Evolutionary conservation across 2,888 invertebrate species (phyloP).

Genomic region (Strigamia maritima): DNA sequence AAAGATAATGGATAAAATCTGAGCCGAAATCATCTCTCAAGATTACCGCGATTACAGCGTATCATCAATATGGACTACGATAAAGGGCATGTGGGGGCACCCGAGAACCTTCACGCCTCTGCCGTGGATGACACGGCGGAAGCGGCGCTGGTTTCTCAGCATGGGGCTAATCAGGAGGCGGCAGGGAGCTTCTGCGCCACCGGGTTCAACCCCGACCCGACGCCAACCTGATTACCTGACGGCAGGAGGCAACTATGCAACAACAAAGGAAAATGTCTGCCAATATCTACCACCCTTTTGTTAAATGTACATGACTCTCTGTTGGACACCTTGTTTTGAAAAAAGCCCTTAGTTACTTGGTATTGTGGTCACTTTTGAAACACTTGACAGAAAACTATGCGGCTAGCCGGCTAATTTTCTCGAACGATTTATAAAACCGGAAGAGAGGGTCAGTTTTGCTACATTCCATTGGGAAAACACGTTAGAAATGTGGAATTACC

Average conservation of each 20-base stretch:
- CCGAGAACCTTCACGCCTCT: neutral
- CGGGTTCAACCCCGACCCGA: neutral
- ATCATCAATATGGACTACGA: slow-evolving; percentile 4
- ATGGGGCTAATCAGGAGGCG: slow-evolving; percentile 4
- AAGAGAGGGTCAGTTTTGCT: no score
- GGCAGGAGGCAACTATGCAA: neutral
- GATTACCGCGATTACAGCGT: neutral
- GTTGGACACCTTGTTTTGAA: neutral
- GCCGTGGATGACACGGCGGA: neutral
- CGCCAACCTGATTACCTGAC: neutral
- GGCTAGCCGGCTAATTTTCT: neutral
- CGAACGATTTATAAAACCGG: no score
- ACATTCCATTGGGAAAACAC: no score
- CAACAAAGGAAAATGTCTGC: slow-evolving; percentile 4
- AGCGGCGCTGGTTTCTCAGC: neutral
- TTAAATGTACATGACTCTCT: neutral
- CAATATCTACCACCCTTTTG: neutral
- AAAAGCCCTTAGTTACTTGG: neutral
- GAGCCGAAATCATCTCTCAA: neutral
- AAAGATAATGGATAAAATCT: neutral
- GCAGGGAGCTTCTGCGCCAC: neutral
- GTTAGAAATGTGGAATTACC: no score
- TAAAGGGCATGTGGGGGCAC: neutral
- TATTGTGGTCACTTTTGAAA: neutral
- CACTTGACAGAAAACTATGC: neutral